Evolutionary conservation across 2,888 invertebrate species (phyloP), one percentile per base, ranked within the genome.

Genomic region (Steromphala cineraria): DNA sequence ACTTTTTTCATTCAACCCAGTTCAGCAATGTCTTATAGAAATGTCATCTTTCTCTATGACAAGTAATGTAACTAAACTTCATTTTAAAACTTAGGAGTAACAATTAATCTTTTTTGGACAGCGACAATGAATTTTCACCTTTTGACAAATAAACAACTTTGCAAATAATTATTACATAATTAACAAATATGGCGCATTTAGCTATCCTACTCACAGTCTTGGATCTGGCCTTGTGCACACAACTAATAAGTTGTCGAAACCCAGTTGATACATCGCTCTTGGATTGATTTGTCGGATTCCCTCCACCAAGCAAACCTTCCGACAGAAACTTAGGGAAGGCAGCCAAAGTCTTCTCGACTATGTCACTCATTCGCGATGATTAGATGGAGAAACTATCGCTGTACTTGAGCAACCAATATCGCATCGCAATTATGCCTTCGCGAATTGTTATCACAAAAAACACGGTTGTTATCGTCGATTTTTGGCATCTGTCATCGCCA

Each of bases 341-440:
- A 3, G 88, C 86, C 31, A 90, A 31, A 0, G 89, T 89, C 62
- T 88, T 89, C 71, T 89, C 90, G 62, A 90, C 82, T 13, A 87
- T 85, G 19, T 88, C 87, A 67, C 87, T 87, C 88, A 88, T 88
- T 67, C 46, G 55, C 13, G 24, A 56, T 5, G n/a, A 21, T 21
- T 56, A 24, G 46, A 19, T n/a, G n/a, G 36, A 71, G 10, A 71
- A 62, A 24, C 62, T 24, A 28, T 15, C 21, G 15, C 24, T 62
- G 3, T 21, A 1, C 24, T 15, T 2, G 24, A 28, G 28, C 28
- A 62, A 15, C 24, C 28, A 28, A 5, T 28, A 15, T 62, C 17
- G 7, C 46, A 46, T 46, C 1, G 10, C 4, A 46, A 46, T 10
- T 1, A 46, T 46, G 4, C 13, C 10, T 46, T 46, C 1, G 13